Evolutionary conservation across 1,140 invertebrate genomes (phyloP).

Genomic region (Maniola jurtina): DNA sequence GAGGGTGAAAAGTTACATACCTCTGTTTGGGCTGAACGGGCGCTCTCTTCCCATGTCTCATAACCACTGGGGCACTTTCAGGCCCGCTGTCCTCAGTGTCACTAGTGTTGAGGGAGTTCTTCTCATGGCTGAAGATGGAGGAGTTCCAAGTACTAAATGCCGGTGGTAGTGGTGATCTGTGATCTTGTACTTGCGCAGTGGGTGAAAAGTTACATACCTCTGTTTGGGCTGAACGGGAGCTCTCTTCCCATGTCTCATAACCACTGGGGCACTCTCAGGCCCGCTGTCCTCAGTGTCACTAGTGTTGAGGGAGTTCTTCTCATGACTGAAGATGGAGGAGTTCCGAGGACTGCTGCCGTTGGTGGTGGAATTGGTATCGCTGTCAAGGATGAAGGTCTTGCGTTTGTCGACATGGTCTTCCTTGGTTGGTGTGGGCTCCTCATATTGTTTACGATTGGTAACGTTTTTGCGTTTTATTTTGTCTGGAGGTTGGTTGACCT

Average conservation of each 20-base stretch:
- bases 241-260: constrained; percentile 53
- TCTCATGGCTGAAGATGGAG: no score
- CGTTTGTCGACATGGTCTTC: constrained; percentile 61
- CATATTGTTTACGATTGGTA: constrained; percentile 58
- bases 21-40: constrained; percentile 57
- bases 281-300: constrained; percentile 69
- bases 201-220: constrained; percentile 40
- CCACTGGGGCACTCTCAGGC: constrained; percentile 65
- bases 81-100: constrained; percentile 67
- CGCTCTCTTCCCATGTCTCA: constrained; percentile 52
- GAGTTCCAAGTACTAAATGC: no score
- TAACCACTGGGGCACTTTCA: constrained; percentile 64
- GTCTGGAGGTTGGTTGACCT: constrained; percentile 57
- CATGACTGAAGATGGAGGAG: constrained; percentile 71
- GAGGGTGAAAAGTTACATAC: constrained; percentile 25
- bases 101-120: constrained; percentile 59
- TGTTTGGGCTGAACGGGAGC: constrained; percentile 52
- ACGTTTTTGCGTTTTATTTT: constrained; percentile 56
- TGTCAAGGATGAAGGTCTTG: constrained; percentile 69
- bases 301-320: constrained; percentile 59
- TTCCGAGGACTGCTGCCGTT: constrained; percentile 72
- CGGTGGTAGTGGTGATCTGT: no score
- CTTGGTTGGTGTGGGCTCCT: constrained; percentile 63
- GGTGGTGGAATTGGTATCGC: constrained; percentile 73
- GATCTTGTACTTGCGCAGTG: no score